Percentiles rank a stretch among this genome's conserved stretches.
phyloP scores from a whole-genome alignment of 2,888 invertebrate genomes.

The Stramonita haemastoma region DNA sequence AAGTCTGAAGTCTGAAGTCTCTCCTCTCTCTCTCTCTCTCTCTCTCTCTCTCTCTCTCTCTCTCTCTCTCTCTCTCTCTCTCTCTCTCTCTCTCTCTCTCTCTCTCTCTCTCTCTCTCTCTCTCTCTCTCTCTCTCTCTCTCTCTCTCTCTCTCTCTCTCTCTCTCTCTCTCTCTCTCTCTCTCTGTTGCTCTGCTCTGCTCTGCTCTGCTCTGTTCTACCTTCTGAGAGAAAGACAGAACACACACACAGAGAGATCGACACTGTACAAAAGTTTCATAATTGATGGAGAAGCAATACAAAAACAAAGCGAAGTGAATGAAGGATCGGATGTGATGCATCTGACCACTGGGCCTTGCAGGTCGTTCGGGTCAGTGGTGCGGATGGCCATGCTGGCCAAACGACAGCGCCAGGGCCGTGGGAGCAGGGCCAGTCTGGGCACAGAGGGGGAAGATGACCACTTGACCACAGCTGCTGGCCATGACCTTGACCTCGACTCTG shows the following conservation, averaged over 20 bases:
- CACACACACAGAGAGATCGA: too few relatives aligned
- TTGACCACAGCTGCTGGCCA: background rate
- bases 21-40: too few relatives aligned
- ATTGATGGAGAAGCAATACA: too few relatives aligned
- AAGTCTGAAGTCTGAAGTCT: too few relatives aligned
- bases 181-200: background rate
- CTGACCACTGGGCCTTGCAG: background rate
- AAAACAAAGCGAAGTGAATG: too few relatives aligned
- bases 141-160: background rate
- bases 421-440: background rate
- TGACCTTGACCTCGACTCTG: constrained; percentile 22
- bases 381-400: constrained; percentile 84
- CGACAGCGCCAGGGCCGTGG: constrained; percentile 77
- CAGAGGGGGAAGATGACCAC: background rate
- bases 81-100: background rate
- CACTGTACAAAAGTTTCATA: too few relatives aligned
- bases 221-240: too few relatives aligned
- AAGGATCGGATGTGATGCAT: too few relatives aligned
- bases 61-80: background rate
- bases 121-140: background rate
- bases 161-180: background rate
- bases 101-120: background rate
- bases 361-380: constrained; percentile 81
- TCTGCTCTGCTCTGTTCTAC: background rate
- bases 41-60: background rate